A percentile compares a stretch with the other conserved stretches of the same genome.
Conservation (phyloP, 2,888 invertebrate genomes). For the Agonum fuliginosum region DNA sequence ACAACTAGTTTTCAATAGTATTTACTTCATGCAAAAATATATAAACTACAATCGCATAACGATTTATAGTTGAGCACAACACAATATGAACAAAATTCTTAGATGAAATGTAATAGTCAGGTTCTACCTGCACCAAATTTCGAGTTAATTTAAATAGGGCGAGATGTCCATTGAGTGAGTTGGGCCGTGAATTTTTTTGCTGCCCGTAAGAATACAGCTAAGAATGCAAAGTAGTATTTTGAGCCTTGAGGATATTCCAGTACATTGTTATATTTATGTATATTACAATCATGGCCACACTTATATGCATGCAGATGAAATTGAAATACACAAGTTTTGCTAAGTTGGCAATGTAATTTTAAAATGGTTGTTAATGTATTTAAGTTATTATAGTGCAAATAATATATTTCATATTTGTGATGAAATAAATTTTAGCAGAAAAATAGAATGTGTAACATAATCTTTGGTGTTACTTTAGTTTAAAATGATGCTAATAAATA, state of each 20-base stretch:
- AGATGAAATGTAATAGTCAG: constrained; percentile 1
- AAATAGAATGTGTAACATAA: constrained; percentile 1
- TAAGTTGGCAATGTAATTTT: constrained; percentile 45
- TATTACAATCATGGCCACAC: constrained; percentile 55
- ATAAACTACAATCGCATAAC: neutral
- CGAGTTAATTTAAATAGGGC: too few species aligned
- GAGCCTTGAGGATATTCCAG: constrained; percentile 48
- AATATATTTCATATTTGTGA: constrained; percentile 48
- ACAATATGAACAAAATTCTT: constrained; percentile 19
- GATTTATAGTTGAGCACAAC: constrained; percentile 17
- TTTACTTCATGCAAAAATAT: neutral
- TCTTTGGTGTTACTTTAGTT: constrained; percentile 39
- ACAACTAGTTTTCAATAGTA: neutral
- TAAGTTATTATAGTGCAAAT: constrained; percentile 58
- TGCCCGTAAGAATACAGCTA: constrained; percentile 33
- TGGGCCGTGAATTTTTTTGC: neutral
- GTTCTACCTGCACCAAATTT: constrained; percentile 6
- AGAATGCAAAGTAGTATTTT: constrained; percentile 39
- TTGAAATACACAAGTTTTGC: constrained; percentile 38
- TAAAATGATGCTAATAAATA: constrained; percentile 24
- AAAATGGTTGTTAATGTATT: constrained; percentile 43
- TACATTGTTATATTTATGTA: constrained; percentile 47
- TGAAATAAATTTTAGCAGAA: constrained; percentile 24
- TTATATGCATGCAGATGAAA: constrained; percentile 57
- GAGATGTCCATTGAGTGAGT: neutral